Conservation (phyloP, 2,113 vertebrate species). For the Dendrocopos noguchii region DNA sequence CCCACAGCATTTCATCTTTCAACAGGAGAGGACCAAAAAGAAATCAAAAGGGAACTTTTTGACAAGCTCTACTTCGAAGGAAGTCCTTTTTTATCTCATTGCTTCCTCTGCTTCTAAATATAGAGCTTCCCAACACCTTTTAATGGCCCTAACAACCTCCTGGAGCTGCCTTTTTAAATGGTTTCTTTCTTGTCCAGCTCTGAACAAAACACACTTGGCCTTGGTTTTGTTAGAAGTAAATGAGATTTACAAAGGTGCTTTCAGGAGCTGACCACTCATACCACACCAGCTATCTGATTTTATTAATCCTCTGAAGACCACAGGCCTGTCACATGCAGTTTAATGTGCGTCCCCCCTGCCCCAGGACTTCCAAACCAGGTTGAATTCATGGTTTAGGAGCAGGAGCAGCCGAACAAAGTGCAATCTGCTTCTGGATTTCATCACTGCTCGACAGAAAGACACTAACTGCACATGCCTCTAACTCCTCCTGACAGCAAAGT, state of each 20-base stretch:
- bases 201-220: background rate
- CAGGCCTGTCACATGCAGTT: rapidly evolving
- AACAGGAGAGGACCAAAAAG: too few species aligned
- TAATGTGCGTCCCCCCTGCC: too few species aligned
- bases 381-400: background rate
- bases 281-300: background rate
- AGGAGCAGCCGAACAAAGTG: background rate
- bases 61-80: background rate
- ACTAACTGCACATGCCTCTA: background rate
- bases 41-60: background rate
- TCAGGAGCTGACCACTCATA: too few species aligned
- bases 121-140: background rate
- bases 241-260: background rate
- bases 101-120: background rate
- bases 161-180: background rate
- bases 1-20: background rate
- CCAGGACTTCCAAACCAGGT: background rate
- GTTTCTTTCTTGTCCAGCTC: background rate
- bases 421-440: background rate
- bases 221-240: background rate
- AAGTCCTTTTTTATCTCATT: background rate
- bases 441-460: background rate
- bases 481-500: background rate
- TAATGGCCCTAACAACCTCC: background rate
- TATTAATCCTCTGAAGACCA: background rate